Evolutionary conservation across 1,140 invertebrate species (phyloP).

Genomic region (Drosophila ficusphila): DNA sequence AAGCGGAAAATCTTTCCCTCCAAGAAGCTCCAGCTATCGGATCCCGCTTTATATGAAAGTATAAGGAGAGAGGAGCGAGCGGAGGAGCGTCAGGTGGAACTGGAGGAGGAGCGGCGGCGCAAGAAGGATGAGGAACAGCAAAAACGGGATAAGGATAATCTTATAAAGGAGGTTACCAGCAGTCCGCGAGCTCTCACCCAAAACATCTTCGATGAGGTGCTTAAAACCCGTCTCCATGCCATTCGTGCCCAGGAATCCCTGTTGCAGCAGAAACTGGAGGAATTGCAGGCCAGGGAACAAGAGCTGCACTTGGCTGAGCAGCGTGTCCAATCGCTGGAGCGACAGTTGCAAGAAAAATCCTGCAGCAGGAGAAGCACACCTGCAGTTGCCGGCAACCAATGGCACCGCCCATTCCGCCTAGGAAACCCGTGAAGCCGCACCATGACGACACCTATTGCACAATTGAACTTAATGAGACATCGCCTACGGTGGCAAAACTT

Average conservation of each 20-base stretch:
- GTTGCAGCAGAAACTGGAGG: conserved; percentile 73
- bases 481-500: conserved; percentile 78
- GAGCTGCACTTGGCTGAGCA: conserved; percentile 63
- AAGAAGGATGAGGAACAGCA: background rate
- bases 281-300: conserved; percentile 84
- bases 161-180: background rate
- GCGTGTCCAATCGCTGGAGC: conserved; percentile 56
- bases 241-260: conserved; percentile 72
- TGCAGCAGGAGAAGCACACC: conserved; percentile 23
- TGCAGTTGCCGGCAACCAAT: conserved; percentile 14
- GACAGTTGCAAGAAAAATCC: conserved; percentile 47
- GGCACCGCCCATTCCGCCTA: conserved; percentile 53
- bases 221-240: conserved; percentile 68
- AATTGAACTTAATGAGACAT: conserved; percentile 79
- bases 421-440: conserved; percentile 33
- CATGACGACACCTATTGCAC: conserved; percentile 79
- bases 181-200: conserved; percentile 57
- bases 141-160: background rate
- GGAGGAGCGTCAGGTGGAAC: conserved; percentile 7
- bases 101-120: conserved; percentile 6
- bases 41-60: conserved; percentile 76
- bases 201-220: conserved; percentile 65
- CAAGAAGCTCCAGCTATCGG: conserved; percentile 57
- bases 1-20: conserved; percentile 54
- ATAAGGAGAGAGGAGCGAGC: conserved; percentile 44